phyloP scores from a whole-genome alignment of 1,140 invertebrate species.

The Drosophila miranda region DNA sequence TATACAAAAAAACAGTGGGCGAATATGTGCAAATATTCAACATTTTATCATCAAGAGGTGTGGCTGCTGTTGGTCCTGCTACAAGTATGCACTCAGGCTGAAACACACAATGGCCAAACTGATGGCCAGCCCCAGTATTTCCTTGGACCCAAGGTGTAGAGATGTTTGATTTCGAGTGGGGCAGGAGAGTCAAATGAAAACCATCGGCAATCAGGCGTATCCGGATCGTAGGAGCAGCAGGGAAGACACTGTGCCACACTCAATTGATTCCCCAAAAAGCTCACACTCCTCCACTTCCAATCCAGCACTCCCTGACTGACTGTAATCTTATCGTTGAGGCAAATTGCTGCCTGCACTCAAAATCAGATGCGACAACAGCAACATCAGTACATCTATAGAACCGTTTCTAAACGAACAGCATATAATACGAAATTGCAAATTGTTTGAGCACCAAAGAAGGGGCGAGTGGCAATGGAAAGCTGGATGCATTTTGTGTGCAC shows the following conservation, averaged over 20 bases:
- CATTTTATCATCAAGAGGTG: conserved; percentile 5
- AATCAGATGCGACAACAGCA: conserved; percentile 28
- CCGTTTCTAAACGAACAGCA: conserved; percentile 5
- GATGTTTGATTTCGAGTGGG: too few species aligned
- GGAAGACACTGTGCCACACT: background rate
- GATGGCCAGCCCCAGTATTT: too few species aligned
- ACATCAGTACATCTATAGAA: conserved; percentile 8
- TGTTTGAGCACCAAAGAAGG: conserved; percentile 21
- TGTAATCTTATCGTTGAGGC: conserved; percentile 55
- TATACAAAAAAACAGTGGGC: conserved; percentile 1
- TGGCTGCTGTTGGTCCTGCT: background rate
- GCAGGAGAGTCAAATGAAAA: too few species aligned
- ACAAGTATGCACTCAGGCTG: conserved; percentile 3
- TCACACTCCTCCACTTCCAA: too few species aligned
- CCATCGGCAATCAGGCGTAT: too few species aligned
- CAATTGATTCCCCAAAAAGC: background rate
- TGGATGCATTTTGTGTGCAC: conserved; percentile 44
- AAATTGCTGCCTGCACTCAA: conserved; percentile 66
- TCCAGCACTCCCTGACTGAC: background rate
- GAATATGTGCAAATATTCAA: conserved; percentile 15
- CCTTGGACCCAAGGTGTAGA: too few species aligned
- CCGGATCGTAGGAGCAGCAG: too few species aligned
- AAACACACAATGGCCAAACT: conserved; percentile 10
- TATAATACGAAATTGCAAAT: conserved; percentile 43
- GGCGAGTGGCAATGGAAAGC: background rate